These are phyloP conservation scores for Uloborus diversus DNA, from an alignment of 1,140 invertebrate genomes.

Conservation along the genomic window DNA sequence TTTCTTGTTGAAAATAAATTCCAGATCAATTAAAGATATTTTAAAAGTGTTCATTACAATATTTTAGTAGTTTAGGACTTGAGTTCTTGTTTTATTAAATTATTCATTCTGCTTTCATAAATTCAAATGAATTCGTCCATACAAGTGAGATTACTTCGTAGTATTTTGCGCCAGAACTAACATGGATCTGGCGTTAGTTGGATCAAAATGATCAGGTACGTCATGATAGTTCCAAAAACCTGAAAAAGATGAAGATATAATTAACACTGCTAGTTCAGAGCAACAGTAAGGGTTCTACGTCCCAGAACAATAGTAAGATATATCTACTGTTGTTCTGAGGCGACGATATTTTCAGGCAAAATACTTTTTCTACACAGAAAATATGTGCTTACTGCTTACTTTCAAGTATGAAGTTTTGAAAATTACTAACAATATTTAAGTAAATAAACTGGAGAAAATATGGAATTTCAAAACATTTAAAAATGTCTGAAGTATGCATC, in stretches of 20 bases:
- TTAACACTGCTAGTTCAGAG: background rate
- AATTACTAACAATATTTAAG: background rate
- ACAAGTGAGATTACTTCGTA: background rate
- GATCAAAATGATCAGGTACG: conserved; percentile 4
- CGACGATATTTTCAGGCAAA: background rate
- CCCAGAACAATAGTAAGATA: background rate
- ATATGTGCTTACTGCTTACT: background rate
- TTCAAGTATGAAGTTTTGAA: background rate
- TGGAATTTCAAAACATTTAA: too few species aligned
- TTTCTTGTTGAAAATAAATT: background rate
- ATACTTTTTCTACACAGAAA: background rate
- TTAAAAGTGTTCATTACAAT: background rate
- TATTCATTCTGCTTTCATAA: background rate
- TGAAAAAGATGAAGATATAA: background rate
- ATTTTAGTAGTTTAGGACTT: background rate
- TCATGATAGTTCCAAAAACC: background rate
- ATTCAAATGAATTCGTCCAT: background rate
- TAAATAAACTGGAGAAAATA: too few species aligned
- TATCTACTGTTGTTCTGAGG: background rate
- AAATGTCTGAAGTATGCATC: too few species aligned
- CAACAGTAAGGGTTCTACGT: background rate
- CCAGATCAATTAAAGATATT: background rate
- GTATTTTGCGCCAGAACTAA: background rate
- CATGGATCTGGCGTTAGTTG: background rate
- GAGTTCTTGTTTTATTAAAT: background rate